Conservation (phyloP, 2,888 invertebrate genomes). For the Drosophila monieri region DNA sequence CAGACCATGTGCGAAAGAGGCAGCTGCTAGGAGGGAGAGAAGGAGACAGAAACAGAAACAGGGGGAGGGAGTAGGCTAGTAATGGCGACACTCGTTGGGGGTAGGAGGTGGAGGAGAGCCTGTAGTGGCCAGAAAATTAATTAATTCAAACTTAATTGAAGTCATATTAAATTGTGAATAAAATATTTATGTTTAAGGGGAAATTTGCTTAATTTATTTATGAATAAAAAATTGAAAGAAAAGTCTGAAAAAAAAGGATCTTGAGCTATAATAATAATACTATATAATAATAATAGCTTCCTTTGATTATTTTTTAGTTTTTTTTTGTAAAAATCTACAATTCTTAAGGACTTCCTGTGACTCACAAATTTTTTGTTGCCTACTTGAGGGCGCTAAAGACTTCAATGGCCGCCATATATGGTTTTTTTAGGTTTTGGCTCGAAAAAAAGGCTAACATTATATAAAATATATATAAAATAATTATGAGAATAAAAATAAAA, state of each 20-base stretch:
- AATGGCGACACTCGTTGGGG: constrained; percentile 1
- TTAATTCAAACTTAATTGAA: constrained; percentile 1
- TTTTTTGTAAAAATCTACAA: not conserved
- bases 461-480: not conserved
- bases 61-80: not conserved
- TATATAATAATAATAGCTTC: too few relatives aligned
- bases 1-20: constrained; percentile 1
- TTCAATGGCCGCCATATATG: not conserved
- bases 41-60: constrained; percentile 3
- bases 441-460: too few relatives aligned
- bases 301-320: not conserved
- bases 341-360: not conserved
- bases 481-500: not conserved
- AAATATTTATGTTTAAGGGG: not conserved
- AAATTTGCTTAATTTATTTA: not conserved
- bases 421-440: not conserved
- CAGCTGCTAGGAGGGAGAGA: constrained; percentile 1
- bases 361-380: not conserved
- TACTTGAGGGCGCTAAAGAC: not conserved
- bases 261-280: too few relatives aligned
- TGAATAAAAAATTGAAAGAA: too few relatives aligned
- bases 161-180: too few relatives aligned
- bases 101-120: not conserved
- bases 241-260: too few relatives aligned
- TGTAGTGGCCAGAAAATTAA: constrained; percentile 1